Conservation (phyloP, 2,888 invertebrate species). For the Rhingia campestris region DNA sequence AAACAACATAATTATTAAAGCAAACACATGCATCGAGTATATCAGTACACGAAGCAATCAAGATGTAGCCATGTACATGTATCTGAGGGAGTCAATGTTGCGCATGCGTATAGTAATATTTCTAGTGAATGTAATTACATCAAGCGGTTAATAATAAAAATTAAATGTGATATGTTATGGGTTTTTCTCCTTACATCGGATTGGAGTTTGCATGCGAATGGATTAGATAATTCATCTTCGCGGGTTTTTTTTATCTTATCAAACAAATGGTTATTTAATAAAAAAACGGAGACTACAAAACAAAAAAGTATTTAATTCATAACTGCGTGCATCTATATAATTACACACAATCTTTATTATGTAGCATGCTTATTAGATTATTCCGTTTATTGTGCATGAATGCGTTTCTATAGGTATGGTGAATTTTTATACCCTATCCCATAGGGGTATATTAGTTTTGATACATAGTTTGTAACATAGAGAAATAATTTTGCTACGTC, state of each 20-base stretch:
- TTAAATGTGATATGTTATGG: slow-evolving; percentile 29
- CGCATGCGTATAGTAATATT: slow-evolving; percentile 1
- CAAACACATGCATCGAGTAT: background rate
- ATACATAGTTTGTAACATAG: no score
- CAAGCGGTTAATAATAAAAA: slow-evolving; percentile 2
- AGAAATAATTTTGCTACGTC: no score
- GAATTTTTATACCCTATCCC: no score
- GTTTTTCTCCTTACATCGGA: slow-evolving; percentile 27
- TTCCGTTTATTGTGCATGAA: no score
- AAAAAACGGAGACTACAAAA: no score
- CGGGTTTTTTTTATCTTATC: background rate
- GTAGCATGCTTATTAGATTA: no score
- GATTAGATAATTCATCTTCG: slow-evolving; percentile 12
- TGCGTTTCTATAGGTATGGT: no score
- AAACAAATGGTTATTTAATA: background rate
- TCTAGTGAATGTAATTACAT: slow-evolving; percentile 18
- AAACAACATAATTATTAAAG: slow-evolving; percentile 18
- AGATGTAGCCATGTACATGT: background rate
- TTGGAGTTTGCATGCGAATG: slow-evolving; percentile 11
- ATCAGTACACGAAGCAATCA: background rate
- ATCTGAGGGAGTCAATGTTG: background rate
- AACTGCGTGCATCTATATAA: no score
- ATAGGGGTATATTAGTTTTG: no score
- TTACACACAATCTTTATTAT: no score
- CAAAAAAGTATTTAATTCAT: no score